These are phyloP conservation scores for Papilio dardanus DNA, from an alignment of 1,140 invertebrate genomes.

Conservation along the genomic window DNA sequence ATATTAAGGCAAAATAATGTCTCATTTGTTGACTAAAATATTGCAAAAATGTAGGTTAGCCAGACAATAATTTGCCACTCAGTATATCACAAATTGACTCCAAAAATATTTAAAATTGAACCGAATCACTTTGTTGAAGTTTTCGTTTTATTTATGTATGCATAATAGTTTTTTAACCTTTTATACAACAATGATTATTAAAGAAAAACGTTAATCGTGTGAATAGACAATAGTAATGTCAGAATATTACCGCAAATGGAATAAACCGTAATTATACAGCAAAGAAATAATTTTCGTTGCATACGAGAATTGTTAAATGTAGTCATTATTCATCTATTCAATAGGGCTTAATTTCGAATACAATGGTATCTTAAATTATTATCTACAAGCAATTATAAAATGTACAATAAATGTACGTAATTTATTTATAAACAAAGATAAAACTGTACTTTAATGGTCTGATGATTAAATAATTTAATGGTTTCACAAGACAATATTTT, in stretches of 20 bases:
- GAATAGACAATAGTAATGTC: slow-evolving; percentile 32
- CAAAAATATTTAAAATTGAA: too few species aligned
- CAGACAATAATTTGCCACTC: background rate
- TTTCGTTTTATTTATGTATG: background rate
- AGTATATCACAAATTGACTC: too few species aligned
- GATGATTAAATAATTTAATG: background rate
- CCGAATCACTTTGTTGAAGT: too few species aligned
- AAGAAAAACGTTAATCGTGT: slow-evolving; percentile 28
- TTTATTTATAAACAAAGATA: background rate
- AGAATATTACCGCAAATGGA: slow-evolving; percentile 26
- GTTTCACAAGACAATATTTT: background rate
- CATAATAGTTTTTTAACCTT: background rate
- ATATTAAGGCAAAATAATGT: background rate
- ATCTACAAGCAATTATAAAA: slow-evolving; percentile 18
- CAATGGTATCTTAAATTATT: slow-evolving; percentile 28
- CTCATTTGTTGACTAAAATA: background rate
- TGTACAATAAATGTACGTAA: background rate
- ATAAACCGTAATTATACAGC: slow-evolving; percentile 42
- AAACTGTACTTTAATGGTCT: background rate
- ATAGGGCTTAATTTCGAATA: slow-evolving; percentile 22
- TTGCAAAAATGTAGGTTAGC: background rate
- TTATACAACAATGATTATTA: background rate
- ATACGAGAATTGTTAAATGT: slow-evolving; percentile 41
- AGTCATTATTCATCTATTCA: slow-evolving; percentile 23
- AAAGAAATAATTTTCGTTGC: slow-evolving; percentile 42